Evolutionary conservation across 2,113 vertebrate species (phyloP), one percentile per base, ranked within the genome.

Genomic region (Gallinago undulata): DNA sequence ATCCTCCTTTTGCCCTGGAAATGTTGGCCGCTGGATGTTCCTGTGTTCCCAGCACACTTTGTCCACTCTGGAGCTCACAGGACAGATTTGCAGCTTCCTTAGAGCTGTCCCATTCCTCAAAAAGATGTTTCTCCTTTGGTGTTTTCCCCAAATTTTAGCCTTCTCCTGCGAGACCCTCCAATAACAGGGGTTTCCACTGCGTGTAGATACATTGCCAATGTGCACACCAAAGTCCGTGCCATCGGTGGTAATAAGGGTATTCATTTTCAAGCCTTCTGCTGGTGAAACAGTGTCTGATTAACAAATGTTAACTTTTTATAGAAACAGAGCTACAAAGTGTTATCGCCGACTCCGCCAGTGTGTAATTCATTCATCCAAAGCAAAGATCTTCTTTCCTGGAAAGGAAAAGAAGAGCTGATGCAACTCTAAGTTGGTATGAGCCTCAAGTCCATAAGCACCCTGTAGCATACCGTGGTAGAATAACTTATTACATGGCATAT

Each of bases 41-140:
- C 51, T 0, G 1, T 0, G 0, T 85, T 86, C 76, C 67, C 12
- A 2, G 39, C 10, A n/a, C 0, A 1, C 50, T 59, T 82, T 68
- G 11, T 33, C 73, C 53, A 51, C 35, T 86, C 50, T 53, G 73
- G 47, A 80, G 48, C 68, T 76, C 48, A 55, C 57, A 72, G 31
- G 33, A 78, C 30, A 72, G 48, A 64, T 79, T 18, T 85, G 13
- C 68, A 84, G 35, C 55, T 84, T 93, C 59, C 53, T 69, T 69
- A 37, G 60, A 72, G 24, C 68, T 68, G 19, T 35, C 60, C 19
- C 7, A 28, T 80, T 86, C 59, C 74, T 80, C 62, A 47, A 43
- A 88, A 83, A 33, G 13, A 23, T 16, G 13, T 43, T 88, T 75
- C 13, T 80, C 6, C 39, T 64, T 24, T 30, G 53, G 45, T 2